Conservation (phyloP, 2,888 invertebrate genomes). For the Athetis lepigone region DNA sequence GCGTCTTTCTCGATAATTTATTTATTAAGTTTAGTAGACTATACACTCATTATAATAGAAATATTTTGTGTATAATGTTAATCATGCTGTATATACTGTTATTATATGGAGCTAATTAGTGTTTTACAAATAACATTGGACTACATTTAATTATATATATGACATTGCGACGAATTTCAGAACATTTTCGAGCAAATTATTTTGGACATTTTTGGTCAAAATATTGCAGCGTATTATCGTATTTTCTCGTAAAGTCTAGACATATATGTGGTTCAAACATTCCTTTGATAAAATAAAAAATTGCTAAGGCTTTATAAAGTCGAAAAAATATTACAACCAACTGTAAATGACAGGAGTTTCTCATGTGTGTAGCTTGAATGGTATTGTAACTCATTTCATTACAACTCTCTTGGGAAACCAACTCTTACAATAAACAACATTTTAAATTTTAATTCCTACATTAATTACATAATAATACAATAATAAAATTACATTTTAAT, state of each 20-base stretch:
- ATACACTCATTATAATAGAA: too few relatives aligned
- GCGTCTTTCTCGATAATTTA: too few relatives aligned
- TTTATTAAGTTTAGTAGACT: too few relatives aligned
- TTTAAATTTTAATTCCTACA: constrained; percentile 23
- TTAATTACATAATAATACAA: too few relatives aligned
- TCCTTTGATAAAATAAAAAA: not conserved
- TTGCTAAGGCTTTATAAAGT: not conserved
- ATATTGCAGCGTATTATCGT: not conserved
- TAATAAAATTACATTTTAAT: constrained; percentile 12
- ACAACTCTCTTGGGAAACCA: constrained; percentile 13
- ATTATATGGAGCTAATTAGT: too few relatives aligned
- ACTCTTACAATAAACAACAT: constrained; percentile 11
- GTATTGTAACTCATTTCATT: constrained; percentile 16
- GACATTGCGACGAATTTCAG: not conserved
- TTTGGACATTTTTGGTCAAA: not conserved
- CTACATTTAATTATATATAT: not conserved
- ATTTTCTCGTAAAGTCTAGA: constrained; percentile 4
- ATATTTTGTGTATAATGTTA: too few relatives aligned
- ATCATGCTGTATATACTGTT: too few relatives aligned
- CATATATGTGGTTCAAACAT: not conserved
- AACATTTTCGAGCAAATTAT: not conserved
- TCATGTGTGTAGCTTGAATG: constrained; percentile 5
- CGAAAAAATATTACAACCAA: not conserved
- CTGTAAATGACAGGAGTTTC: not conserved
- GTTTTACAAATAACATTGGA: too few relatives aligned